Evolutionary conservation across 1,140 invertebrate species (phyloP).

Genomic region (Atta colombica): DNA sequence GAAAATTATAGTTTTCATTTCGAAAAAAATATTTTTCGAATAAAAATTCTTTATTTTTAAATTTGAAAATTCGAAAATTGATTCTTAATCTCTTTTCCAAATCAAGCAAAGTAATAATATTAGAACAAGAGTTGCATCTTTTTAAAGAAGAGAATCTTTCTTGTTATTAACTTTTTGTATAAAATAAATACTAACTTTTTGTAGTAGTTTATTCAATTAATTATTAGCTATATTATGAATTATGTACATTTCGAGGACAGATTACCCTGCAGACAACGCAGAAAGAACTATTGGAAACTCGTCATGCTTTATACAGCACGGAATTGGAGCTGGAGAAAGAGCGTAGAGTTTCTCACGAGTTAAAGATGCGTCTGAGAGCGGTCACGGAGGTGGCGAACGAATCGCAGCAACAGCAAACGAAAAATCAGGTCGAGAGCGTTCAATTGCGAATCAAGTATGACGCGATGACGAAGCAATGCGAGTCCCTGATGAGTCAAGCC

Average conservation of each 20-base stretch:
- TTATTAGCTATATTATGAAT: neutral
- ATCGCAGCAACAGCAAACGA: conserved; percentile 79
- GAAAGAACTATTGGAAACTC: conserved; percentile 73
- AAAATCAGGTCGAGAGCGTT: conserved; percentile 71
- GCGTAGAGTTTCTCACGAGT: conserved; percentile 72
- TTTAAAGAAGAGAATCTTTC: neutral
- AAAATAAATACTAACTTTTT: neutral
- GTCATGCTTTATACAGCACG: conserved; percentile 72
- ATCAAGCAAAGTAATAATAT: neutral
- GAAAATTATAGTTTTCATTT: neutral
- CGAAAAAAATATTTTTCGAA: neutral
- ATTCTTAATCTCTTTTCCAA: neutral
- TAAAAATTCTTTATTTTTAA: neutral
- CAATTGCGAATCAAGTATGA: conserved; percentile 78
- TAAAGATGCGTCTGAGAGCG: conserved; percentile 75
- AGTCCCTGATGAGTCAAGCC: conserved; percentile 75
- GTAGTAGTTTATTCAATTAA: neutral
- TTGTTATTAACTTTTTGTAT: neutral
- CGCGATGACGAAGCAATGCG: conserved; percentile 70
- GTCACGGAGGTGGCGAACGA: conserved; percentile 66
- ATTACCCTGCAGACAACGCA: conserved; percentile 67
- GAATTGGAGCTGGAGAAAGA: conserved; percentile 77
- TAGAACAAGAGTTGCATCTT: neutral
- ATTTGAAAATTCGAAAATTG: neutral
- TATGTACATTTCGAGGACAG: conserved; percentile 25